Evolutionary conservation across 2,888 invertebrate species (phyloP).

Genomic region (Tetragonisca angustula): DNA sequence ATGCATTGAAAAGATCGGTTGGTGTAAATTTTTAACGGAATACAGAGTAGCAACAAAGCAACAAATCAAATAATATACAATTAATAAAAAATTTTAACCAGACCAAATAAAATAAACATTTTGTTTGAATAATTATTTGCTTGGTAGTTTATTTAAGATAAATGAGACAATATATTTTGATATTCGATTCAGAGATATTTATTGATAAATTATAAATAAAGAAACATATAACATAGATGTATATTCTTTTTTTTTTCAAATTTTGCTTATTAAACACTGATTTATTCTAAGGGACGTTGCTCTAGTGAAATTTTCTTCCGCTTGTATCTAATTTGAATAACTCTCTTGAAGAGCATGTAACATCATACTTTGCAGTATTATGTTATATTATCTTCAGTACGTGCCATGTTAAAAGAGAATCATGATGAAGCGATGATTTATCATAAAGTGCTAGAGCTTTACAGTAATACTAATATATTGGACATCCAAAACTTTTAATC

Average conservation of each 20-base stretch:
- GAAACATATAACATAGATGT: not conserved
- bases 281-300: not conserved
- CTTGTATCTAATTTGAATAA: not conserved
- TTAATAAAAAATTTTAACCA: no score
- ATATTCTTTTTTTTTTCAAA: not conserved
- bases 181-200: no score
- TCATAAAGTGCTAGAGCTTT: not conserved
- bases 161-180: not conserved
- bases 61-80: no score
- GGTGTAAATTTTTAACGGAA: not conserved
- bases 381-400: not conserved
- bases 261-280: not conserved
- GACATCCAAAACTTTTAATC: not conserved
- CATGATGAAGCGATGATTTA: not conserved
- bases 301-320: not conserved
- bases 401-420: not conserved
- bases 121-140: no score
- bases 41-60: not conserved
- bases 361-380: not conserved
- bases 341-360: not conserved
- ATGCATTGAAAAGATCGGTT: not conserved
- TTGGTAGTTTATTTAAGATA: not conserved
- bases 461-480: not conserved
- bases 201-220: not conserved
- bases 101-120: no score